Evolutionary conservation across 2,888 invertebrate species (phyloP).

Genomic region (Drosophila lutescens): DNA sequence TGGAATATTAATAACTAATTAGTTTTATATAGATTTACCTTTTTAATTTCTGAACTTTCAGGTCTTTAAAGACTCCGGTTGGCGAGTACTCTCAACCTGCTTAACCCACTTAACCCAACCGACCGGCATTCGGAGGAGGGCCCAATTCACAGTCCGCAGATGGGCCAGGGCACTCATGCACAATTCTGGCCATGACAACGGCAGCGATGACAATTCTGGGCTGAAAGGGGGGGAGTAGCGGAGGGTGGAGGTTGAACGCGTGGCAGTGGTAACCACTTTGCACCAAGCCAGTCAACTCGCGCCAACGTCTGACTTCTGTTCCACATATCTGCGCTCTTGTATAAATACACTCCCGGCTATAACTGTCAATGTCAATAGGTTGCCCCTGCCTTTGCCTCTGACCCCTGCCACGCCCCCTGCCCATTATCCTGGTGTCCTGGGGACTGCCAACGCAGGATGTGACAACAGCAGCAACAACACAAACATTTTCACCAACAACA

Average conservation of each 20-base stretch:
- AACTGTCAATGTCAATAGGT: constrained; percentile 76
- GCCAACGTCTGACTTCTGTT: constrained; percentile 37
- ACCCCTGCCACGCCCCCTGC: background rate
- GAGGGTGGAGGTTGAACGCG: no score
- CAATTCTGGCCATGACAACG: constrained; percentile 41
- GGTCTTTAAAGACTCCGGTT: background rate
- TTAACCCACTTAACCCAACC: constrained; percentile 15
- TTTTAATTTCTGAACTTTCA: background rate
- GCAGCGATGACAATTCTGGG: constrained; percentile 29
- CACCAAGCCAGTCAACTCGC: background rate
- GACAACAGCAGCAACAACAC: constrained; percentile 29
- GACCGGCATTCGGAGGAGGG: background rate
- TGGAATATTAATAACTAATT: background rate
- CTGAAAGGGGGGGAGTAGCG: background rate
- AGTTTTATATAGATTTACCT: background rate
- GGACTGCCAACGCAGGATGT: constrained; percentile 61
- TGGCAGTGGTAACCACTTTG: constrained; percentile 16
- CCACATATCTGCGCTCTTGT: constrained; percentile 45
- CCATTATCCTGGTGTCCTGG: constrained; percentile 25
- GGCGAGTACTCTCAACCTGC: background rate
- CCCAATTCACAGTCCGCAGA: constrained; percentile 7
- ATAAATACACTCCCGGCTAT: constrained; percentile 69
- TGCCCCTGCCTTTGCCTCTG: background rate
- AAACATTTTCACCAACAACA: constrained; percentile 26
- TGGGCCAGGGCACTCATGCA: constrained; percentile 35